Evolutionary conservation across 1,140 invertebrate species (phyloP).

Genomic region (Heterodera carotae): DNA sequence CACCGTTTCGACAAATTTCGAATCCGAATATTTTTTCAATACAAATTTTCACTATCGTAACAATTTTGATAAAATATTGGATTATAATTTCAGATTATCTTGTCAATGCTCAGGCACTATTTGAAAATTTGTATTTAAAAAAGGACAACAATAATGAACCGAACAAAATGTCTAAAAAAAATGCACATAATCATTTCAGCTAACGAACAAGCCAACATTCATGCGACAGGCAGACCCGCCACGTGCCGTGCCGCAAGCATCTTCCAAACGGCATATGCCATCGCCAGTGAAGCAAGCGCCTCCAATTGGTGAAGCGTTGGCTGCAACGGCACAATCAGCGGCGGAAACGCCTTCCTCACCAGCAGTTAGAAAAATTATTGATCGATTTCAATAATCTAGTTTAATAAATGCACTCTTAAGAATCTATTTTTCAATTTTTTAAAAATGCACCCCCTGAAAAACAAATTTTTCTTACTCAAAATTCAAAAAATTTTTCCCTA

Average conservation of each 20-base stretch:
- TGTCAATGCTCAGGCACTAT: no score
- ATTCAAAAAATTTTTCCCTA: no score
- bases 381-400: not conserved
- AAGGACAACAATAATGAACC: no score
- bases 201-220: constrained; percentile 36
- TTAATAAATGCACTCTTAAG: not conserved
- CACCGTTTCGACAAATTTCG: no score
- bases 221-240: constrained; percentile 46
- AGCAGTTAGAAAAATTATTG: not conserved
- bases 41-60: not conserved
- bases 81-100: no score
- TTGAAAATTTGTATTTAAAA: no score
- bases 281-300: constrained; percentile 13
- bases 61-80: constrained; percentile 13
- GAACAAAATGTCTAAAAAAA: no score
- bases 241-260: constrained; percentile 42
- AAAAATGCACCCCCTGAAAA: no score
- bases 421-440: no score
- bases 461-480: no score
- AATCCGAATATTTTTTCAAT: no score
- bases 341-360: not conserved
- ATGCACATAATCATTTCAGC: constrained; percentile 1
- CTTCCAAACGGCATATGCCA: not conserved
- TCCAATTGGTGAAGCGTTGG: not conserved
- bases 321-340: not conserved